phyloP scores from a whole-genome alignment of 2,797 vertebrate genomes.

The Esox masquinongy region DNA sequence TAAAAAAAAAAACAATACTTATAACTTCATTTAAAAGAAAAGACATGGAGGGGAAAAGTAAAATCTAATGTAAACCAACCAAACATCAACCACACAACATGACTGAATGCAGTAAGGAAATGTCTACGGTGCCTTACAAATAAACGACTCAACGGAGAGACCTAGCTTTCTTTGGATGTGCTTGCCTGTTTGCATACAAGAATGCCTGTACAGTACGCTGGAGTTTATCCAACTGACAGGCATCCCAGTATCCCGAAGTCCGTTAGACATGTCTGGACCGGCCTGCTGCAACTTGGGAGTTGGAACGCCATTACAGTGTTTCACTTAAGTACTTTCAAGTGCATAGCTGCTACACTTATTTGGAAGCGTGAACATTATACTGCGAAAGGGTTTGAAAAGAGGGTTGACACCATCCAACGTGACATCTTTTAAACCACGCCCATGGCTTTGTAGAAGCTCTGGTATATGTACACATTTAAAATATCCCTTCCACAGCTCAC shows the following conservation, averaged over 20 bases:
- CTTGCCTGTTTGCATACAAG: not conserved
- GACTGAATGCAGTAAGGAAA: slow-evolving; percentile 81
- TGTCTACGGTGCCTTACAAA: slow-evolving; percentile 87
- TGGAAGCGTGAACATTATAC: not conserved
- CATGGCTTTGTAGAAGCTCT: not conserved
- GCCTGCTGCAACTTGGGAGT: slow-evolving; percentile 18
- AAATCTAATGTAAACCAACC: slow-evolving; percentile 61
- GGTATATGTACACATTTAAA: not conserved
- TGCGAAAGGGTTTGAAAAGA: not conserved
- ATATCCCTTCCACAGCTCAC: too few species aligned
- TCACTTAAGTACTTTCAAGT: not conserved
- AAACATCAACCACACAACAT: slow-evolving; percentile 68
- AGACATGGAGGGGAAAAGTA: slow-evolving; percentile 37
- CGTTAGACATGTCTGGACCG: slow-evolving; percentile 53
- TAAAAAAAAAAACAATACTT: slow-evolving; percentile 52
- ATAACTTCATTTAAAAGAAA: slow-evolving; percentile 66
- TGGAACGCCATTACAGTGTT: not conserved
- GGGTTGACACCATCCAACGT: not conserved
- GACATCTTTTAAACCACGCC: not conserved
- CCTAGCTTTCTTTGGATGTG: slow-evolving; percentile 8
- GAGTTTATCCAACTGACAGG: slow-evolving; percentile 27
- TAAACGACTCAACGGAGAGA: slow-evolving; percentile 79
- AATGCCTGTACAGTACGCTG: not conserved
- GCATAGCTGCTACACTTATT: not conserved
- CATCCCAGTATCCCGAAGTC: slow-evolving; percentile 39